Evolutionary conservation across 2,113 vertebrate species (phyloP), one percentile per base, ranked within the genome.

Genomic region (Trematocara stigmaticum): DNA sequence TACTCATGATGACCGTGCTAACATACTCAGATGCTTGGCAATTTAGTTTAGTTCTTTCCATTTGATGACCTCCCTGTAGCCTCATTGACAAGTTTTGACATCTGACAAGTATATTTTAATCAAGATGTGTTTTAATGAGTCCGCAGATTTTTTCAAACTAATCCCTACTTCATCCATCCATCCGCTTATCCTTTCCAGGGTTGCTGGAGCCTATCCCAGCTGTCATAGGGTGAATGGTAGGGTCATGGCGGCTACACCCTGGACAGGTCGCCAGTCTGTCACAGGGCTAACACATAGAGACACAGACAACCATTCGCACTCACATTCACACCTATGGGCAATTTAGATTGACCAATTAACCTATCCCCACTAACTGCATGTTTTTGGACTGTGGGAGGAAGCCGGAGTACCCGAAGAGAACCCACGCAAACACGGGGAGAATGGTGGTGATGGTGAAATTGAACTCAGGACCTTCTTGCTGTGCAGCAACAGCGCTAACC

Each of bases 321-420:
- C 42, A 6, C n/a, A 23, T 55, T 55, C 10, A 55, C 52, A 55
- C 3, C 20, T 55, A 55, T 12, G 52, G 52, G 20, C 0, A 55
- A 55, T 55, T 55, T 23, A 26, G 20, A 55, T 26, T 4, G 10
- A 55, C 52, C 52, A 55, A 55, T 55, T 23, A 55, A 55, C 52
- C 52, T 55, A 55, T 23, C 52, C 10, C 20, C 55, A 57, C 55
- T 57, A 57, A 7, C 23, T 56, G 23, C 53, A 56, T 29, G 53
- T 13, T 3, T 56, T 29, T 29, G 53, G 53, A 56, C 12, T 5
- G 2, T 56, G 23, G 12, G 55, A 56, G 23, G 55, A 56, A 53
- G 3, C n/a, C 0, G 0, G 51, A 52, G 8, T 52, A 52, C 18
- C 51, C 0, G 0, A n/a, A 0, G 1, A 52, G 9, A 52, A 52